phyloP scores from a whole-genome alignment of 2,113 vertebrate genomes.

The Cyanoderma ruficeps region DNA sequence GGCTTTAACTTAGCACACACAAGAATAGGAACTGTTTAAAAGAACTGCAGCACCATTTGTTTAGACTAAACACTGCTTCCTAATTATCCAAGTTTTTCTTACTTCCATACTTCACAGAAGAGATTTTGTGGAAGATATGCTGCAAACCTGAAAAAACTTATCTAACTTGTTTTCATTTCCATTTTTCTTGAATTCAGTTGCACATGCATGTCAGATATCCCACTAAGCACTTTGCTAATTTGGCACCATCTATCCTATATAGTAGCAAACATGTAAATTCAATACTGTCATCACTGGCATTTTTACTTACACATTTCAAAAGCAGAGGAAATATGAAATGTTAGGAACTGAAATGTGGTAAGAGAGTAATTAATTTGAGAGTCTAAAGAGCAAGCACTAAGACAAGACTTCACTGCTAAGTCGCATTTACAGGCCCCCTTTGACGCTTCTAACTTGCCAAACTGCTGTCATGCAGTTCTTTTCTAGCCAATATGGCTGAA shows the following conservation, averaged over 20 bases:
- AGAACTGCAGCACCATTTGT: neutral
- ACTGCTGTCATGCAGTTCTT: neutral
- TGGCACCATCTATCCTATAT: neutral
- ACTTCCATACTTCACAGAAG: neutral
- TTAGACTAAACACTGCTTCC: neutral
- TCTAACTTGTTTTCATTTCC: neutral
- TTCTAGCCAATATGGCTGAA: neutral
- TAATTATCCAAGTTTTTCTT: neutral
- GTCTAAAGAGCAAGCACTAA: neutral
- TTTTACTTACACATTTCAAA: neutral
- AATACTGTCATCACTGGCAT: neutral
- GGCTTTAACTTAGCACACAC: neutral
- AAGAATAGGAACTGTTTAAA: neutral
- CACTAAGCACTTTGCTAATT: neutral
- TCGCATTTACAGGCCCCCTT: rapidly evolving
- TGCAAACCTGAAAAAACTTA: neutral
- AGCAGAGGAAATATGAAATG: neutral
- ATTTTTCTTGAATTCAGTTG: neutral
- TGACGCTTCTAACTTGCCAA: neutral
- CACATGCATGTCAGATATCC: neutral
- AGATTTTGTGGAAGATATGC: neutral
- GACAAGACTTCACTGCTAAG: neutral
- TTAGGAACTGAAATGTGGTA: neutral
- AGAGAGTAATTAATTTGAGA: neutral
- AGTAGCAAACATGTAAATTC: neutral